Conservation (phyloP, 2,113 vertebrate species). For the Peucedramus taeniatus region DNA sequence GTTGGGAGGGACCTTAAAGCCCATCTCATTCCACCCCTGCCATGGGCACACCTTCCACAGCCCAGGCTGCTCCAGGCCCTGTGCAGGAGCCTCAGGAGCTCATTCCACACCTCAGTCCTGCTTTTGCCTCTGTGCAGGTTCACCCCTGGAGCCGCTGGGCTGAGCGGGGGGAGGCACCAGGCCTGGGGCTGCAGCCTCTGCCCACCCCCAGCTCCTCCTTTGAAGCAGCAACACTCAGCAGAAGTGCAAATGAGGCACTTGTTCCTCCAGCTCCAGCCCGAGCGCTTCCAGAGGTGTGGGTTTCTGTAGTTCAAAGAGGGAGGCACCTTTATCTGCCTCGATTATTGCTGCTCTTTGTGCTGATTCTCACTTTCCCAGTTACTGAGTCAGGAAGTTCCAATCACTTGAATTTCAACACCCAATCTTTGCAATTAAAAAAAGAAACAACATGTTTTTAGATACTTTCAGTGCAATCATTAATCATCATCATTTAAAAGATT, state of each 20-base stretch:
- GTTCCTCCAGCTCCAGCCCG: not conserved
- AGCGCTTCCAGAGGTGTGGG: not conserved
- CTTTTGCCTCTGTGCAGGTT: not conserved
- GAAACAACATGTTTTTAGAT: not conserved
- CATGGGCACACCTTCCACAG: not conserved
- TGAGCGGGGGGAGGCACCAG: not conserved
- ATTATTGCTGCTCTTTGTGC: not conserved
- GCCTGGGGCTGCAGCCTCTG: not conserved
- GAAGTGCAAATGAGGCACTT: constrained; percentile 20
- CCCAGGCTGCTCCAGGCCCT: not conserved
- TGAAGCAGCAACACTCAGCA: constrained; percentile 17
- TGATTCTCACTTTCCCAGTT: not conserved
- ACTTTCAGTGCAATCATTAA: not conserved
- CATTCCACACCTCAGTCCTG: not conserved
- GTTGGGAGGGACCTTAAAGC: not conserved
- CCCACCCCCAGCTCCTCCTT: not conserved
- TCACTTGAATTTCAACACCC: not conserved
- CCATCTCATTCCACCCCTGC: not conserved
- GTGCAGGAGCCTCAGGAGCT: not conserved
- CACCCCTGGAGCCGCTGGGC: not conserved
- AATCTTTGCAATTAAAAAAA: not conserved
- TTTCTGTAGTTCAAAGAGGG: not conserved
- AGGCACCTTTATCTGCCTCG: not conserved
- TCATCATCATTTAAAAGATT: constrained; percentile 11
- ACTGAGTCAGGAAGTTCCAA: constrained; percentile 38